phyloP scores from a whole-genome alignment of 1,140 invertebrate species.

The Aphis gossypii region DNA sequence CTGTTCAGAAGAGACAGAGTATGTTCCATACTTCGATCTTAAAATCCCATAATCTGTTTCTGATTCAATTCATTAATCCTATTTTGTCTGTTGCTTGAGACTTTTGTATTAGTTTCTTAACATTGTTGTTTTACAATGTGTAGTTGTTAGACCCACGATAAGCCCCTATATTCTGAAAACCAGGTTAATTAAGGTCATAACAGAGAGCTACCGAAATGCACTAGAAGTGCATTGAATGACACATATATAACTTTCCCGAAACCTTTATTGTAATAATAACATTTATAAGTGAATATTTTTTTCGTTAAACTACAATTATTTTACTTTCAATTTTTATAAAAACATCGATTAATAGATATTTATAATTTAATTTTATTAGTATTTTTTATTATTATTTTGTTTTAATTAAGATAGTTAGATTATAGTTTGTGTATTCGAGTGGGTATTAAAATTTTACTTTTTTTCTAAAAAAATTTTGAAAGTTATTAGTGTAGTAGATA shows the following conservation, averaged over 20 bases:
- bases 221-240: background rate
- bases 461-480: background rate
- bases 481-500: background rate
- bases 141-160: background rate
- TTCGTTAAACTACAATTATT: background rate
- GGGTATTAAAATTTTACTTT: background rate
- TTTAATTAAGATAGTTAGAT: background rate
- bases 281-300: too few species aligned
- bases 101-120: background rate
- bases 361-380: too few species aligned
- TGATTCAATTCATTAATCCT: background rate
- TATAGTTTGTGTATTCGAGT: background rate
- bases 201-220: background rate
- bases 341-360: background rate
- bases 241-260: background rate
- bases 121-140: background rate
- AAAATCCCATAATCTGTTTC: background rate
- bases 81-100: background rate
- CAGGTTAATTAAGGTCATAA: too few species aligned
- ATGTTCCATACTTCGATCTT: background rate
- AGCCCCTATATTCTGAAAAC: background rate
- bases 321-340: background rate
- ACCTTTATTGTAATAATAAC: background rate
- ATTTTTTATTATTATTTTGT: background rate
- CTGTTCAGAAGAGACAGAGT: background rate